Evolutionary conservation across 2,797 vertebrate genomes (phyloP).

Genomic region (Acropternis orthonyx): DNA sequence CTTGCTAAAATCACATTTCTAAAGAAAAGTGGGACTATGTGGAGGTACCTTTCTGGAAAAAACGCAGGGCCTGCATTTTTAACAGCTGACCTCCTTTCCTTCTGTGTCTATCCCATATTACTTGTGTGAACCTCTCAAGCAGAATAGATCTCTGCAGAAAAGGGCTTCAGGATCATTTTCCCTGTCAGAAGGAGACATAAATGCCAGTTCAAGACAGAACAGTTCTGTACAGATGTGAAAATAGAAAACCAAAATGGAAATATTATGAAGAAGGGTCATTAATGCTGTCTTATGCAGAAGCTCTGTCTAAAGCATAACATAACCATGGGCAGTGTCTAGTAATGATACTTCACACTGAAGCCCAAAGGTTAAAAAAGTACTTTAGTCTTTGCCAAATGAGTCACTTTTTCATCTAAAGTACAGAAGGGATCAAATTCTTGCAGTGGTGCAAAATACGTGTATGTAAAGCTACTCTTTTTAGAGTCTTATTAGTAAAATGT

Average conservation of each 20-base stretch:
- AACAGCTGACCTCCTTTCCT: background rate
- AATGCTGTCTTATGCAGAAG: background rate
- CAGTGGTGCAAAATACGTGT: background rate
- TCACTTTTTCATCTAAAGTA: background rate
- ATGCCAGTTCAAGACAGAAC: background rate
- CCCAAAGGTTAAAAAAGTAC: conserved; percentile 5
- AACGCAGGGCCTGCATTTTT: background rate
- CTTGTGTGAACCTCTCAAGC: background rate
- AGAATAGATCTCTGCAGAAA: background rate
- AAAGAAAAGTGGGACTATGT: background rate
- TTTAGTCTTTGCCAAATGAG: background rate
- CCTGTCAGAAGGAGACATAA: background rate
- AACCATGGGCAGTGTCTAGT: background rate
- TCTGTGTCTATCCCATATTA: background rate
- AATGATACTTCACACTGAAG: background rate
- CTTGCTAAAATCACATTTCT: background rate
- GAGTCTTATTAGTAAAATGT: background rate
- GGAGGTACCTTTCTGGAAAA: background rate
- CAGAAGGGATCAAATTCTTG: background rate
- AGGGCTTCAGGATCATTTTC: background rate
- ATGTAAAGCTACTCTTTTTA: background rate
- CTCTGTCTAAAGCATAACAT: background rate
- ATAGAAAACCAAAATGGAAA: background rate
- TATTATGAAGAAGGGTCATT: background rate
- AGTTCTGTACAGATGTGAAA: background rate